A percentile compares a stretch with the other conserved stretches of the same genome.
These are phyloP conservation scores for Sebastes kiyomatsui DNA, from an alignment of 2,797 vertebrate species.

Conservation along the genomic window DNA sequence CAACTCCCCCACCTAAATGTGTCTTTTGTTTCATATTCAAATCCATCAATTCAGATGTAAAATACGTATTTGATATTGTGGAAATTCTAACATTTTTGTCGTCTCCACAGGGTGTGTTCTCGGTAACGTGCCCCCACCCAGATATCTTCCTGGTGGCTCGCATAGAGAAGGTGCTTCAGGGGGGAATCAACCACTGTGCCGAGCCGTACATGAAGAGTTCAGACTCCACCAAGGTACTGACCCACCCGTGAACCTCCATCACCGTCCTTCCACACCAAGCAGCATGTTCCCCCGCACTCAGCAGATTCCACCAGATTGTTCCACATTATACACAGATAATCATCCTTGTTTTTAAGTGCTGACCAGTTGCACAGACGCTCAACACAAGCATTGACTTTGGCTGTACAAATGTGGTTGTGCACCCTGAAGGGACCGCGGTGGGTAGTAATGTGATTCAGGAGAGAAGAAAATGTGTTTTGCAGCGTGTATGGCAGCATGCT, in stretches of 20 bases:
- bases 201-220: constrained; percentile 98
- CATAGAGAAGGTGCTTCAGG: constrained; percentile 97
- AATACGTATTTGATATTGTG: neutral
- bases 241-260: neutral
- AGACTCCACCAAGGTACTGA: constrained; percentile 95
- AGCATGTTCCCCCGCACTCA: constrained; percentile 20
- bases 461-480: neutral
- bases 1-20: neutral
- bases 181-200: constrained; percentile 94
- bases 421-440: constrained; percentile 12
- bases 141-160: constrained; percentile 98
- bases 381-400: constrained; percentile 67
- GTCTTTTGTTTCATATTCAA: neutral
- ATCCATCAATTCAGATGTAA: neutral
- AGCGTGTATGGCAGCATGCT: constrained; percentile 23
- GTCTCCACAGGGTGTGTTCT: constrained; percentile 91
- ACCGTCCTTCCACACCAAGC: neutral
- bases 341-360: constrained; percentile 36
- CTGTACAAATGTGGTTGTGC: constrained; percentile 31
- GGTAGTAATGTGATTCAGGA: constrained; percentile 50
- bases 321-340: constrained; percentile 57
- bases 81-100: constrained; percentile 2
- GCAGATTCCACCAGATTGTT: constrained; percentile 56
- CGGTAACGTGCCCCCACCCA: constrained; percentile 93
- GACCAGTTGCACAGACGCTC: constrained; percentile 34